Conservation (phyloP, 2,888 invertebrate genomes). For the Sclerodermus sp. region DNA sequence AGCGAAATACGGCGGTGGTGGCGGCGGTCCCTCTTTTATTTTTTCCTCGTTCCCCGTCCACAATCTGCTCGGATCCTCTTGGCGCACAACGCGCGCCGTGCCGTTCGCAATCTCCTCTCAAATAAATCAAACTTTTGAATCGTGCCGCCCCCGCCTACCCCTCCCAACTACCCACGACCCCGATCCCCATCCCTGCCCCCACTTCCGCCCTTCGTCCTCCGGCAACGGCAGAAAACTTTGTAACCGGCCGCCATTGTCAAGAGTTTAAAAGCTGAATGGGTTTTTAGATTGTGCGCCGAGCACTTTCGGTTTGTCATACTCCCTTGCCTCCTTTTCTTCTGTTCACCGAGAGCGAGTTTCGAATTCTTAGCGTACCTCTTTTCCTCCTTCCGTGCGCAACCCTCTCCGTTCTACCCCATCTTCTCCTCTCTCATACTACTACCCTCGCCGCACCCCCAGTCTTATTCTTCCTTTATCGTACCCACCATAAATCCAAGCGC, state of each 20-base stretch:
- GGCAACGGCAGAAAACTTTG: slow-evolving; percentile 45
- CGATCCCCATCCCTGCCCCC: slow-evolving; percentile 1
- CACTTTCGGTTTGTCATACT: slow-evolving; percentile 50
- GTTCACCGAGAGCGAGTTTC: slow-evolving; percentile 28
- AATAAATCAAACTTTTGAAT: slow-evolving; percentile 58
- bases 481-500: slow-evolving; percentile 14
- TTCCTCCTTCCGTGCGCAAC: slow-evolving; percentile 16
- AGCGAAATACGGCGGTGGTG: slow-evolving; percentile 28
- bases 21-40: slow-evolving; percentile 6
- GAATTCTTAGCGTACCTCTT: slow-evolving; percentile 36
- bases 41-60: slow-evolving; percentile 14
- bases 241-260: slow-evolving; percentile 52
- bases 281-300: slow-evolving; percentile 53
- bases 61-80: slow-evolving; percentile 26
- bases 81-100: slow-evolving; percentile 23
- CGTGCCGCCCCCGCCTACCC: slow-evolving; percentile 26
- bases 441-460: not conserved
- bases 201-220: slow-evolving; percentile 14
- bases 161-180: slow-evolving; percentile 15
- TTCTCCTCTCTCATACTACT: slow-evolving; percentile 8
- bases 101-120: slow-evolving; percentile 53
- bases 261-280: slow-evolving; percentile 57
- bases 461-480: not conserved
- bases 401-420: not conserved
- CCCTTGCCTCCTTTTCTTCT: slow-evolving; percentile 12